Evolutionary conservation across 2,888 invertebrate genomes (phyloP).

Genomic region (Willowsia nigromaculata): DNA sequence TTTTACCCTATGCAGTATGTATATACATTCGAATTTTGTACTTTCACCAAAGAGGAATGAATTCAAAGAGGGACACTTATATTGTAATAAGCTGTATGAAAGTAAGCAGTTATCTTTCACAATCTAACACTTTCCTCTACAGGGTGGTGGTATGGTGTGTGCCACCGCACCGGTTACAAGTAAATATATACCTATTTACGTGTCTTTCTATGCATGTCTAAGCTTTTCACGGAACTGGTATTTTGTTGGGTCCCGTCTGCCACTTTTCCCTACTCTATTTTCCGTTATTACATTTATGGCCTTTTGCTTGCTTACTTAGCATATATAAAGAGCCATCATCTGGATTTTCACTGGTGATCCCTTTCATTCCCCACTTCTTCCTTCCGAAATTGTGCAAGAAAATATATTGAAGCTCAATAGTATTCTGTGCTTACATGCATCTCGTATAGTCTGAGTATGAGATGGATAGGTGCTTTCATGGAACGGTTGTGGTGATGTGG

Average conservation of each 20-base stretch:
- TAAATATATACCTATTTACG: background rate
- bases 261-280: conserved; percentile 63
- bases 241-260: conserved; percentile 54
- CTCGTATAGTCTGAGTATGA: background rate
- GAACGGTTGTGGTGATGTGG: background rate
- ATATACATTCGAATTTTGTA: background rate
- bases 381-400: background rate
- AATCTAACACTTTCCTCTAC: conserved; percentile 38
- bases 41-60: background rate
- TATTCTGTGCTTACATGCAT: background rate
- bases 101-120: conserved; percentile 35
- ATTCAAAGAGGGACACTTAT: background rate
- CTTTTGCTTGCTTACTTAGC: conserved; percentile 59
- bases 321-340: conserved; percentile 66
- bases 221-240: background rate
- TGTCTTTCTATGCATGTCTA: background rate
- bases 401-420: background rate
- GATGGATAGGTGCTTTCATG: background rate
- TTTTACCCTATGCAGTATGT: background rate
- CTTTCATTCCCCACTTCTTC: background rate
- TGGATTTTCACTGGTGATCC: conserved; percentile 66
- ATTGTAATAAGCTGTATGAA: background rate
- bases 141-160: background rate
- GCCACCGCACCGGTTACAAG: background rate
- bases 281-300: conserved; percentile 66